Evolutionary conservation across 2,888 invertebrate species (phyloP).

Genomic region (Ommatoiulus sabulosus): DNA sequence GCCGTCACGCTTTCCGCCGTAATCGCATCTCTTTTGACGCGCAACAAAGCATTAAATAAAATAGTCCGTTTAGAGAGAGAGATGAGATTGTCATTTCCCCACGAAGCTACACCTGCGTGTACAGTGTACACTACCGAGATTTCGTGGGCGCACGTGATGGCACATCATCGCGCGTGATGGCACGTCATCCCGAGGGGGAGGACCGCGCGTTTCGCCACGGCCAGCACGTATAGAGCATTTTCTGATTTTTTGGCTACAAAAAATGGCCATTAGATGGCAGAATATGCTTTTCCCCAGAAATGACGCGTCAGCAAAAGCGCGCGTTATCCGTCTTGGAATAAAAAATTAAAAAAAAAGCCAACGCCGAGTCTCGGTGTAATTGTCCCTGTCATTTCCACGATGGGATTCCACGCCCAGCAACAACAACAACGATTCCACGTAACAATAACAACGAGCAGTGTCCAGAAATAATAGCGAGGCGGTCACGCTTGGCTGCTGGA

Average conservation of each 20-base stretch:
- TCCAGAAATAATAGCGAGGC: constrained; percentile 49
- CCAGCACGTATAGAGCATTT: not conserved
- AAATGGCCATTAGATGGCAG: constrained; percentile 38
- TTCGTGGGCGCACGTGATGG: not conserved
- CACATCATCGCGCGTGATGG: not conserved
- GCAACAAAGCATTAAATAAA: constrained; percentile 31
- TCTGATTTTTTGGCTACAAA: not conserved
- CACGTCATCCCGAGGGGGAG: not conserved
- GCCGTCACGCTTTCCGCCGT: not conserved
- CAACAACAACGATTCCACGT: constrained; percentile 41
- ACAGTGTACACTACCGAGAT: not conserved
- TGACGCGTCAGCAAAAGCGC: constrained; percentile 16
- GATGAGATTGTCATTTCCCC: constrained; percentile 24
- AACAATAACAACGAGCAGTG: constrained; percentile 50
- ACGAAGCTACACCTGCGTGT: not conserved
- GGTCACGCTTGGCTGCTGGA: constrained; percentile 49
- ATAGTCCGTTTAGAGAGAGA: constrained; percentile 2
- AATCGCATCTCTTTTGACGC: constrained; percentile 4
- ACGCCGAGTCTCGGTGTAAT: constrained; percentile 13
- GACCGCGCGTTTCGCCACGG: not conserved
- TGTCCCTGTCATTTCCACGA: constrained; percentile 47
- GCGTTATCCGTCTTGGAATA: not conserved
- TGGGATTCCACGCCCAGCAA: constrained; percentile 47
- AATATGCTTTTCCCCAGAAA: constrained; percentile 20
- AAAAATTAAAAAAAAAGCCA: constrained; percentile 9